A percentile compares a stretch with the other conserved stretches of the same genome.
phyloP scores from a whole-genome alignment of 2,888 invertebrate genomes.

The Cantharis flavilabris region DNA sequence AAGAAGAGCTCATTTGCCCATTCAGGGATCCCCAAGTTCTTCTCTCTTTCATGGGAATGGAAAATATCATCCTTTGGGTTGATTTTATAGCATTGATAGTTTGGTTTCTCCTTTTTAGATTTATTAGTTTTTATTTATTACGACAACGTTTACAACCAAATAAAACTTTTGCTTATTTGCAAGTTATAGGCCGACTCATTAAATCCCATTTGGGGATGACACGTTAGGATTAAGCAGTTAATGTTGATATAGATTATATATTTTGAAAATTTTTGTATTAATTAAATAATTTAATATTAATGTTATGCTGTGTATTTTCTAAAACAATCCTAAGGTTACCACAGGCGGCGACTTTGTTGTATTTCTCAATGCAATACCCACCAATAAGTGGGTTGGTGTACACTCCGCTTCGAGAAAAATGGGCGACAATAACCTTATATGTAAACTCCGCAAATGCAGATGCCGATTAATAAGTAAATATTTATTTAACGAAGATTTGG shows the following conservation, averaged over 20 bases:
- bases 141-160: conserved; percentile 72
- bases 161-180: conserved; percentile 72
- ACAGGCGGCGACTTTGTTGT: too few relatives aligned
- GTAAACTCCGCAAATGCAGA: too few relatives aligned
- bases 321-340: too few relatives aligned
- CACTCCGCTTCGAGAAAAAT: too few relatives aligned
- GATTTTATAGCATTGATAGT: conserved; percentile 67
- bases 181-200: conserved; percentile 68
- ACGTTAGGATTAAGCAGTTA: not conserved
- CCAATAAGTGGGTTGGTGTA: too few relatives aligned
- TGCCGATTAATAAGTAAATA: too few relatives aligned
- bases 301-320: too few relatives aligned
- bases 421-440: too few relatives aligned
- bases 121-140: conserved; percentile 72
- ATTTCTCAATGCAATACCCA: too few relatives aligned
- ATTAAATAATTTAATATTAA: not conserved
- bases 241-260: not conserved
- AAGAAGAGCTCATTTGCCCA: conserved; percentile 72
- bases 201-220: conserved; percentile 45
- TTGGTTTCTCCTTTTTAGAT: conserved; percentile 68
- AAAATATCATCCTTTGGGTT: conserved; percentile 68
- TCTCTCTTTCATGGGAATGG: conserved; percentile 75
- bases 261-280: not conserved
- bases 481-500: too few relatives aligned
- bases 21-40: conserved; percentile 76